Conservation (phyloP, 2,797 vertebrate species). For the Ambastaia sidthimunki region DNA sequence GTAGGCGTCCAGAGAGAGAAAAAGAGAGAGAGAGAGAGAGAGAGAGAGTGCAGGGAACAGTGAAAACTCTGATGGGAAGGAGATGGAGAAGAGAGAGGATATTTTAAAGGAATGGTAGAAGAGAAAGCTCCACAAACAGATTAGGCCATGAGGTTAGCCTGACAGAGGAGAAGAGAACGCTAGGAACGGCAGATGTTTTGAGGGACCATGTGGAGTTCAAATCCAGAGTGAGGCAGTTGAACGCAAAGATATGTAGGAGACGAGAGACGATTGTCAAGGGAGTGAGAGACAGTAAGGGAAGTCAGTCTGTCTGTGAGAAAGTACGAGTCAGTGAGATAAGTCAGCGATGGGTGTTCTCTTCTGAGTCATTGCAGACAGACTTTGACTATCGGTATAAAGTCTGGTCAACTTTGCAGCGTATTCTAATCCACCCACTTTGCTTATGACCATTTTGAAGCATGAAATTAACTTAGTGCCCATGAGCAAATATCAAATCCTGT, state of each 20-base stretch:
- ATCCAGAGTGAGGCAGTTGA: not conserved
- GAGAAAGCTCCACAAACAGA: slow-evolving; percentile 28
- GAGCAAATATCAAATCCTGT: too few species aligned
- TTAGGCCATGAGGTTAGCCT: slow-evolving; percentile 20
- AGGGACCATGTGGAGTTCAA: not conserved
- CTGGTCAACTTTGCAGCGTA: not conserved
- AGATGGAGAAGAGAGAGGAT: slow-evolving; percentile 42
- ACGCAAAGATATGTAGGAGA: not conserved
- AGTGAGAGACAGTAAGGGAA: not conserved
- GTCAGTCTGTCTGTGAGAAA: not conserved
- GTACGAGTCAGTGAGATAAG: not conserved
- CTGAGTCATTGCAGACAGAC: not conserved
- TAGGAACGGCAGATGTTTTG: not conserved
- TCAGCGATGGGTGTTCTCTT: not conserved
- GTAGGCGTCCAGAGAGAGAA: slow-evolving; percentile 56
- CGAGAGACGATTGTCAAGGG: not conserved
- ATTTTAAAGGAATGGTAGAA: slow-evolving; percentile 9
- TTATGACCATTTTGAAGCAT: too few species aligned
- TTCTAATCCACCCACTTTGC: not conserved
- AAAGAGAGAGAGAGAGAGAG: slow-evolving; percentile 52
- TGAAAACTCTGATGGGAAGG: slow-evolving; percentile 39
- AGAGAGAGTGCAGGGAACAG: slow-evolving; percentile 15
- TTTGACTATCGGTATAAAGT: not conserved
- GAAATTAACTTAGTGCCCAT: too few species aligned
- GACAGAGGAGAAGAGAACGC: slow-evolving; percentile 3